Percentiles rank a stretch among this genome's conserved stretches.
These are phyloP conservation scores for Lycia hirtaria DNA, from an alignment of 2,888 invertebrate genomes.

Conservation along the genomic window DNA sequence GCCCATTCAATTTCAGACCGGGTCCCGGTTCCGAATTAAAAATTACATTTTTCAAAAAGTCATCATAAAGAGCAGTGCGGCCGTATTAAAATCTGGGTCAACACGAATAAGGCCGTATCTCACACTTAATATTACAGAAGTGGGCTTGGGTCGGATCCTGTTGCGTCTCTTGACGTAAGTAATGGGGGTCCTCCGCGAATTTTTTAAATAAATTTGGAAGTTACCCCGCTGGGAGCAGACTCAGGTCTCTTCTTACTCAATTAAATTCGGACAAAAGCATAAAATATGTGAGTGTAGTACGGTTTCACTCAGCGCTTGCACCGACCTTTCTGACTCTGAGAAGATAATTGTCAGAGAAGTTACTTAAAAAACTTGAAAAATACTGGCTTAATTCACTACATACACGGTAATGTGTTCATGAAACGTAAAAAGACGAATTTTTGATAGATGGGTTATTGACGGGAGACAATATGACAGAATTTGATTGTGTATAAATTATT, in stretches of 20 bases:
- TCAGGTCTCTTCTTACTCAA: slow-evolving; percentile 78
- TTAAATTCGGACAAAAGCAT: slow-evolving; percentile 80
- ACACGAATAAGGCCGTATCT: slow-evolving; percentile 77
- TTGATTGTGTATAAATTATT: too few relatives aligned
- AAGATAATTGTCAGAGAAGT: background rate
- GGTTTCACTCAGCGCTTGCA: slow-evolving; percentile 62
- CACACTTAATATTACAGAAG: slow-evolving; percentile 81
- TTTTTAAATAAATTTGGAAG: slow-evolving; percentile 79
- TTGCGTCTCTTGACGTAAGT: slow-evolving; percentile 75
- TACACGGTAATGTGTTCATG: background rate
- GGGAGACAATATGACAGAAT: too few relatives aligned
- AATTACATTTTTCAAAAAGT: slow-evolving; percentile 84
- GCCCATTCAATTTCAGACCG: slow-evolving; percentile 62
- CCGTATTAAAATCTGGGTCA: slow-evolving; percentile 80
- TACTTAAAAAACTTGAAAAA: background rate
- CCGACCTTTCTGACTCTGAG: background rate
- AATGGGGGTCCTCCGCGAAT: slow-evolving; percentile 76
- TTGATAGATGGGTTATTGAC: background rate
- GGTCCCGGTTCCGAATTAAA: slow-evolving; percentile 76
- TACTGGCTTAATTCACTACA: background rate
- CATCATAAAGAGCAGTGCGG: slow-evolving; percentile 79
- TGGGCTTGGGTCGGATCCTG: slow-evolving; percentile 63
- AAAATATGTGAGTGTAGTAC: slow-evolving; percentile 82
- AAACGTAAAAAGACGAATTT: background rate
- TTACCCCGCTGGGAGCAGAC: slow-evolving; percentile 76